A percentile compares a stretch with the other conserved stretches of the same genome.
Evolutionary conservation across 2,888 invertebrate species (phyloP).

Genomic region (Drosophila setosimentum): DNA sequence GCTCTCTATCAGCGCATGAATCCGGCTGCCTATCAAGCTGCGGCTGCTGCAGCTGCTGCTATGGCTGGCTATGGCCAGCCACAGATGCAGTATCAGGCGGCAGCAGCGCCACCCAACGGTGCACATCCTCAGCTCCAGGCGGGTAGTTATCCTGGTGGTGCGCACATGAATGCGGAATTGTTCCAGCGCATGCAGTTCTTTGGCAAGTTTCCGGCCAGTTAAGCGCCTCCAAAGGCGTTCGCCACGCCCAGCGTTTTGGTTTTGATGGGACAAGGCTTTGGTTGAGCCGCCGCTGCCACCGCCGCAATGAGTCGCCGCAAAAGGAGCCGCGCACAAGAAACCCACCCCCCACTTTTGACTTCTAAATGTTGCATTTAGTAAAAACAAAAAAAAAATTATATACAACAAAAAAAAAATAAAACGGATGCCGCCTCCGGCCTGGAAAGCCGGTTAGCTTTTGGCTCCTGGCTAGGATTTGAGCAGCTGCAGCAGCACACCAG

Average conservation of each 20-base stretch:
- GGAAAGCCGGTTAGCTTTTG: slow-evolving; percentile 62
- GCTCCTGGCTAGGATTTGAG: slow-evolving; percentile 21
- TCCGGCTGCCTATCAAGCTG: slow-evolving; percentile 75
- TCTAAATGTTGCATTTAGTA: slow-evolving; percentile 74
- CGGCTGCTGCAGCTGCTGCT: slow-evolving; percentile 61
- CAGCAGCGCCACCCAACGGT: slow-evolving; percentile 32
- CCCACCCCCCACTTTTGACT: slow-evolving; percentile 51
- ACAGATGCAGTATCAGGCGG: slow-evolving; percentile 67
- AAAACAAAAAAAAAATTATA: slow-evolving; percentile 32
- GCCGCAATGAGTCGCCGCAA: slow-evolving; percentile 15
- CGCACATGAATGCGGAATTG: slow-evolving; percentile 80
- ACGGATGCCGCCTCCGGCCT: slow-evolving; percentile 57
- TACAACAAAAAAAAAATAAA: not conserved
- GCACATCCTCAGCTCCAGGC: slow-evolving; percentile 67
- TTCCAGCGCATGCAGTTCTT: slow-evolving; percentile 86
- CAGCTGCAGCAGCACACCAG: slow-evolving; percentile 31
- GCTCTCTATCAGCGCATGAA: slow-evolving; percentile 83
- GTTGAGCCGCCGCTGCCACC: slow-evolving; percentile 29
- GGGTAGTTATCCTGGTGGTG: slow-evolving; percentile 53
- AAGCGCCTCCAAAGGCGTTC: slow-evolving; percentile 43
- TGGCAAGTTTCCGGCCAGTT: slow-evolving; percentile 81
- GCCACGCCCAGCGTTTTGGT: slow-evolving; percentile 77
- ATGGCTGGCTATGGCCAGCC: slow-evolving; percentile 59
- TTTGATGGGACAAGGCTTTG: slow-evolving; percentile 67
- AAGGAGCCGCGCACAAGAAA: slow-evolving; percentile 23